Evolutionary conservation across 2,797 vertebrate genomes (phyloP).

Genomic region (Octomys mimax): DNA sequence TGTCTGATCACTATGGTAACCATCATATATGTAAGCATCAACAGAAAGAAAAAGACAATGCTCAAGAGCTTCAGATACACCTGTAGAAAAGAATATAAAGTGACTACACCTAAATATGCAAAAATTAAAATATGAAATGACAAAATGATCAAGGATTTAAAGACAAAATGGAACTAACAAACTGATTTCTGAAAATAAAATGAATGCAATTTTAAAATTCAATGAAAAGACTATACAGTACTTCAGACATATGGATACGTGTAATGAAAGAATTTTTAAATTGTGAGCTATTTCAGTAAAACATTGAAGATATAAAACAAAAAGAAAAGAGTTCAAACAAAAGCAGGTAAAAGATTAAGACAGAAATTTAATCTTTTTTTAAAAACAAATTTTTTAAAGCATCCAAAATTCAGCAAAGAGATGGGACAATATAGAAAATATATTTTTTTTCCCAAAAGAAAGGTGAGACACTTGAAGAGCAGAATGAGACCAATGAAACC

Average conservation of each 20-base stretch:
- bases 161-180: neutral
- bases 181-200: neutral
- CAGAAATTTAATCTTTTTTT: no score
- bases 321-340: neutral
- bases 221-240: neutral
- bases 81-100: neutral
- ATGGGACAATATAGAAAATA: neutral
- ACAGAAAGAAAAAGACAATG: neutral
- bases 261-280: neutral
- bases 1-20: neutral
- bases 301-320: neutral
- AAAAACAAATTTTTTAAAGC: neutral
- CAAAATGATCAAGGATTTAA: neutral
- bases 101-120: neutral
- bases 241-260: neutral
- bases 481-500: neutral
- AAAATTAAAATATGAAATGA: neutral
- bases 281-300: constrained; percentile 4
- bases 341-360: neutral
- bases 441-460: neutral
- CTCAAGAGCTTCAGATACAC: neutral
- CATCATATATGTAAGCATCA: neutral
- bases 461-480: neutral
- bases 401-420: neutral
- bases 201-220: neutral